Conservation (phyloP, 2,113 vertebrate genomes). For the Paedocypris sp. region DNA sequence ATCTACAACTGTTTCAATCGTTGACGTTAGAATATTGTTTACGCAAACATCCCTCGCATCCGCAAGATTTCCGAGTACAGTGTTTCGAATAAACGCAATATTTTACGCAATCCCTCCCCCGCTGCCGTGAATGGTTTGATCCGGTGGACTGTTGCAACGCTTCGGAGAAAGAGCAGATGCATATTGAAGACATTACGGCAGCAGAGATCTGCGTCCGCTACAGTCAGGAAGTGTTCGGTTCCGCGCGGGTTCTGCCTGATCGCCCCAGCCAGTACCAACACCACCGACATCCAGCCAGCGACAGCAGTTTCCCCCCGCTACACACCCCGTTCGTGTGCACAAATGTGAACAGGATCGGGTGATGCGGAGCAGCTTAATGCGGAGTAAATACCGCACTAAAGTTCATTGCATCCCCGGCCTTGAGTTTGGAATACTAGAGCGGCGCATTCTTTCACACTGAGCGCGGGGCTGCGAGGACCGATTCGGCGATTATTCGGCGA, state of each 20-base stretch:
- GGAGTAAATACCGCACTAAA: constrained; percentile 34
- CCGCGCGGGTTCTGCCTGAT: background rate
- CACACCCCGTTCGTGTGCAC: constrained; percentile 1
- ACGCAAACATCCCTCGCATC: background rate
- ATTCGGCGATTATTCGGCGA: constrained; percentile 22
- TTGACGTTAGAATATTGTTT: background rate
- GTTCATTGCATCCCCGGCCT: constrained; percentile 31
- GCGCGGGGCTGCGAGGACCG: background rate
- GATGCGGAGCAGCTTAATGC: constrained; percentile 41
- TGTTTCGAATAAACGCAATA: background rate
- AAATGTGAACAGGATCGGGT: constrained; percentile 35
- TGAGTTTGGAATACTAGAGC: background rate
- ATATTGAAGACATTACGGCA: constrained; percentile 33
- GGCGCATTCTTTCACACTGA: background rate
- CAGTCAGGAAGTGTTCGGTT: background rate
- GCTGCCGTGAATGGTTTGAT: constrained; percentile 35
- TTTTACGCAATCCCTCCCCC: constrained; percentile 11
- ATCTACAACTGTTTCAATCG: too few relatives aligned
- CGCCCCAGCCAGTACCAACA: background rate
- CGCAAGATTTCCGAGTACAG: background rate
- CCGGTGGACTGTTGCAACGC: constrained; percentile 51
- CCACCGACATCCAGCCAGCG: background rate
- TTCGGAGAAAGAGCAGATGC: constrained; percentile 33
- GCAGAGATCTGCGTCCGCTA: background rate
- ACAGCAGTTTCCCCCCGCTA: constrained; percentile 11